phyloP scores from a whole-genome alignment of 2,113 vertebrate genomes.

The Pantherophis guttatus region DNA sequence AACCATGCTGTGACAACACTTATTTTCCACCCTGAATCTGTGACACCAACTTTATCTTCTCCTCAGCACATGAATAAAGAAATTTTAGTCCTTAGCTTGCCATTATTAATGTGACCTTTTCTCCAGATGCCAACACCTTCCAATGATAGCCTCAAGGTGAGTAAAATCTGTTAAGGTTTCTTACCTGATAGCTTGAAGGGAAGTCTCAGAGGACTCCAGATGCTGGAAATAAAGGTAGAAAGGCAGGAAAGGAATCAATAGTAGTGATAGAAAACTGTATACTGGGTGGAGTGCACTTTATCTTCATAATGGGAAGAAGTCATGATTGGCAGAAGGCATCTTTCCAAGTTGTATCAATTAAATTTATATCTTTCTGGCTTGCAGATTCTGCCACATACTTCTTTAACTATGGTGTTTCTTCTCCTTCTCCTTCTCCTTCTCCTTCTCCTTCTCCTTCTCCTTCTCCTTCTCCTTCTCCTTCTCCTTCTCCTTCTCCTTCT shows the following conservation, averaged over 20 bases:
- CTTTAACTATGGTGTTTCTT: too few relatives aligned
- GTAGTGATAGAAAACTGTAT: neutral
- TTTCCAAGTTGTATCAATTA: neutral
- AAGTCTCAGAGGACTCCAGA: neutral
- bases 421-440: neutral
- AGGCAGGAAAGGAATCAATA: neutral
- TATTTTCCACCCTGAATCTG: neutral
- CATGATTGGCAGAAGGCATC: neutral
- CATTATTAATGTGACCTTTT: neutral
- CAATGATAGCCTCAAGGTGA: neutral
- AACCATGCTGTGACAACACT: neutral
- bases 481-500: too few relatives aligned
- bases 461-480: too few relatives aligned
- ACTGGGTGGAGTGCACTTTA: neutral
- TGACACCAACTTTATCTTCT: neutral
- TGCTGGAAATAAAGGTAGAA: neutral
- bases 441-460: neutral
- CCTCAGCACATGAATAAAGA: neutral
- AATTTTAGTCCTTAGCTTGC: neutral
- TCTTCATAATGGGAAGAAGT: neutral
- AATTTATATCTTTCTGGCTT: neutral
- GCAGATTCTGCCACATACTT: neutral
- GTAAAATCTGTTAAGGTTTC: neutral
- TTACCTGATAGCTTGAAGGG: neutral
- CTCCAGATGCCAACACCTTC: neutral